Base-by-base conservation (phyloP, 2,888 invertebrate genomes). In the Perizoma affinitatum region DNA sequence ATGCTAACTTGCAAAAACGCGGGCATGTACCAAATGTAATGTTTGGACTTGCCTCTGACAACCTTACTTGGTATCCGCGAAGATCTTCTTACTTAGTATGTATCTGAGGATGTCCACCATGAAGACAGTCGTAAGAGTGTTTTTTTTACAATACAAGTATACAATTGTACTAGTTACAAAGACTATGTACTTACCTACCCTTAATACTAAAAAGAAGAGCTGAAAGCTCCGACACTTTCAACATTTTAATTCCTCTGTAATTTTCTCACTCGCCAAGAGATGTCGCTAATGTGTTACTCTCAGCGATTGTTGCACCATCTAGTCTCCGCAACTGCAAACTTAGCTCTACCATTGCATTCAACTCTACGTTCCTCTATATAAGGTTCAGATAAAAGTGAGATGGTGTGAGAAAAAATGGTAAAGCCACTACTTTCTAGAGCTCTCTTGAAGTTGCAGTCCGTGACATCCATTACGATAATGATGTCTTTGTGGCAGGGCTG, bases 391-490 rank as follows among this genome's bases (percentile, higher is more conserved):
- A 83, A 0, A 61, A 34, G 34, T 69, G 63, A 41, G 22, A 47
- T 49, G 33, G 10, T 46, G 49, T 22, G 34, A 46, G 61, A 45
- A 48, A 55, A 68, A 67, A 61, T 79, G 76, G 80, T 77, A 75
- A 65, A 74, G 72, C 73, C 74, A 80, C 77, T 82, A 79, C 76
- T 84, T 84, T 84, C 79, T 80, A 86, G 88, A 83, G 86, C 83
- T 83, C 89, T 90, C 84, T 83, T 82, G 71, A 76, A 83, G 90
- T 88, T 86, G 87, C 78, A 86, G 86, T 81, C 88, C 89, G 88
- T 91, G 90, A 91, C 90, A 90, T 91, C 90, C 90, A 91, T 90
- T 89, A 89, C 84, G 79, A 83, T 86, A 86, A 89, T 90, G 88
- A 88, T 87, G 84, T 86, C 80, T 85, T 85, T 82, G 72, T 61